Evolutionary conservation across 2,797 vertebrate species (phyloP).

Genomic region (Lindbergichthys nudifrons): DNA sequence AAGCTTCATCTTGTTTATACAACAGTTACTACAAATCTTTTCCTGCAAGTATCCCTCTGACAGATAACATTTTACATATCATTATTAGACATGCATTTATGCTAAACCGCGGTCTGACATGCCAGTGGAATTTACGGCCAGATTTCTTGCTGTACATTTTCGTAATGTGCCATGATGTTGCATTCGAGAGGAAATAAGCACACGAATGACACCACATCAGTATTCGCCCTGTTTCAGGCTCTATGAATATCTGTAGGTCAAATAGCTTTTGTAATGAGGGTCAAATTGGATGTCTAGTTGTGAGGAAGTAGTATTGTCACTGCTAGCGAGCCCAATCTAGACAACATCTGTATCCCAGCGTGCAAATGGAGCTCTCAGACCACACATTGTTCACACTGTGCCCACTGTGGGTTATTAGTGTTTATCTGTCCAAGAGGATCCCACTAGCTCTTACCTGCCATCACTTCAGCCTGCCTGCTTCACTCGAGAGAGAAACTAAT

Average conservation of each 20-base stretch:
- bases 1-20: conserved; percentile 37
- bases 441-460: conserved; percentile 43
- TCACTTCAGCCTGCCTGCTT: not conserved
- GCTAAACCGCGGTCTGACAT: conserved; percentile 35
- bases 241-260: conserved; percentile 11
- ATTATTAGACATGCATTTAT: conserved; percentile 51
- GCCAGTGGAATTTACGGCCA: conserved; percentile 32
- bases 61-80: conserved; percentile 35
- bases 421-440: conserved; percentile 40
- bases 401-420: conserved; percentile 48
- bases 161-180: conserved; percentile 45
- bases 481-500: conserved; percentile 27
- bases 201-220: not conserved
- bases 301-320: conserved; percentile 28
- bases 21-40: conserved; percentile 34
- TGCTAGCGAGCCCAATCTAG: conserved; percentile 14
- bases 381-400: conserved; percentile 24
- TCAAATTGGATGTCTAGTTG: conserved; percentile 29
- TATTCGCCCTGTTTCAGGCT: conserved; percentile 12
- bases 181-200: conserved; percentile 10
- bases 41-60: conserved; percentile 2
- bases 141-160: conserved; percentile 36
- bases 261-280: conserved; percentile 24
- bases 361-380: conserved; percentile 18
- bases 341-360: conserved; percentile 55